Evolutionary conservation across 2,888 invertebrate genomes (phyloP).

Genomic region (Papilio elwesi): DNA sequence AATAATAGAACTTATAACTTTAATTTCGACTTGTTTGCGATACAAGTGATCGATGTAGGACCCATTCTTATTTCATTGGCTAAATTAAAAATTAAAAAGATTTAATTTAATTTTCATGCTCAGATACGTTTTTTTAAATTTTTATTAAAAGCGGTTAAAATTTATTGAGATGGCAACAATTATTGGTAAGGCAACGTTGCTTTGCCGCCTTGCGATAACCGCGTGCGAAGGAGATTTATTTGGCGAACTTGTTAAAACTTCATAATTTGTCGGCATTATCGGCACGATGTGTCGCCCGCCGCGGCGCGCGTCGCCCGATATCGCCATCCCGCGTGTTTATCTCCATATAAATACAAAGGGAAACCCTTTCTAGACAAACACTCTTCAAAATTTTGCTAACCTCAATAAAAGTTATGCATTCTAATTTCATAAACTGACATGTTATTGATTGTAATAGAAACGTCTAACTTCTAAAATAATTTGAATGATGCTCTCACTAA

Average conservation of each 20-base stretch:
- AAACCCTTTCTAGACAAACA: neutral
- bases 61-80: too few species aligned
- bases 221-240: constrained; percentile 76
- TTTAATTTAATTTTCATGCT: too few species aligned
- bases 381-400: too few species aligned
- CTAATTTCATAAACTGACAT: too few species aligned
- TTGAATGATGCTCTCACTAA: too few species aligned
- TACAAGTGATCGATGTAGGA: too few species aligned
- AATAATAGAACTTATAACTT: too few species aligned
- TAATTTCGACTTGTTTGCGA: too few species aligned
- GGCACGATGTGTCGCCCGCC: constrained; percentile 60
- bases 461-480: neutral
- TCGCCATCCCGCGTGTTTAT: constrained; percentile 47
- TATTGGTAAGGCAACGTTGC: constrained; percentile 44
- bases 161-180: constrained; percentile 58
- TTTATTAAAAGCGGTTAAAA: constrained; percentile 46
- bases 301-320: constrained; percentile 48
- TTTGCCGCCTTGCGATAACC: constrained; percentile 70
- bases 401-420: too few species aligned
- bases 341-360: neutral
- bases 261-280: constrained; percentile 77
- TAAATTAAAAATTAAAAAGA: too few species aligned
- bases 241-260: constrained; percentile 79
- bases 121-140: neutral
- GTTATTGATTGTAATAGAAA: too few species aligned